Base-by-base conservation (phyloP, 2,113 vertebrate genomes). In the Ia io region DNA sequence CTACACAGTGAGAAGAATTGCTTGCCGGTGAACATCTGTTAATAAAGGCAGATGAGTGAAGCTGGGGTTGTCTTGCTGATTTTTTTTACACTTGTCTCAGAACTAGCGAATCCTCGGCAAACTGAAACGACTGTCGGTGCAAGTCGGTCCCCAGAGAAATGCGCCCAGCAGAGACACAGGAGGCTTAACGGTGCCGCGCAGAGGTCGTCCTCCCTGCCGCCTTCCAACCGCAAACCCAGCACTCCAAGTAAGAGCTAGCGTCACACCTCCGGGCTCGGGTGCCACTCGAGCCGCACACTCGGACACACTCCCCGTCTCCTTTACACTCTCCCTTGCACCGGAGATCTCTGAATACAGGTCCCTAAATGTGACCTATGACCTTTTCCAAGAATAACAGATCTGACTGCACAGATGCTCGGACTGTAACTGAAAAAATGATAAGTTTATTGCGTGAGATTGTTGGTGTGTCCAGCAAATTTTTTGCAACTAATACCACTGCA, bases 181-280 rank as follows among this genome's bases (percentile, higher is more conserved):
- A 98, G 99, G 79, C 98, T 98, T 95, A 97, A 98, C 93, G 99
- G 99, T 42, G 98, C 98, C 49, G 98, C 98, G 14, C 98, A 99
- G 97, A 98, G 99, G 63, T 99, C 99, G 0, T 99, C 99, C 0
- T 99, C 99, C 61, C 98, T 99, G 73, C 99, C 99, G 78, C 99
- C 99, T 90, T 97, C 99, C 9, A 98, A 97, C 94, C 98, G 99
- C 53, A 98, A 98, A 97, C 84, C 97, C 80, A 97, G 42, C 8
- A 98, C 98, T 65, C 99, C 99, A 87, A 99, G 99, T 99, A 98
- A 95, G 99, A 94, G 28, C 67, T 44, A 3, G n/a, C 23, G 23
- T 30, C 4, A 1, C 28, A 28, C 59, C n/a, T 10, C 40, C 22
- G 49, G 47, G 61, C 61, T 30, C 13, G 0, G 61, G 28, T 28